These are phyloP conservation scores for Plebejus argus DNA, from an alignment of 2,888 invertebrate species.

Conservation along the genomic window DNA sequence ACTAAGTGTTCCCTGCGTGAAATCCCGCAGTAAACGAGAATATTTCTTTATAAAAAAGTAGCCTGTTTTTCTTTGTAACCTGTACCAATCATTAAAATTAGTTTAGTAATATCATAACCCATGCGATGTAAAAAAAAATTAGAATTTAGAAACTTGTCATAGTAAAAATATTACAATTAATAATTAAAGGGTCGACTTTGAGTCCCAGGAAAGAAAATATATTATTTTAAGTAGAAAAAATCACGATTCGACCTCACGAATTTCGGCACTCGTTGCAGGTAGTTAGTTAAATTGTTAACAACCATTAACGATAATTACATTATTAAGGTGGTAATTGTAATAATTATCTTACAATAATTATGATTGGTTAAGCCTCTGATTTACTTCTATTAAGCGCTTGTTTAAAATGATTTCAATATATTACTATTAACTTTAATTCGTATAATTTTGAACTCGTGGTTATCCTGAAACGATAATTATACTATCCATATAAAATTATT, in stretches of 20 bases:
- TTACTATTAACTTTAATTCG: background rate
- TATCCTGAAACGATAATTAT: background rate
- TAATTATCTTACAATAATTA: conserved; percentile 11
- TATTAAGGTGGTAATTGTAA: background rate
- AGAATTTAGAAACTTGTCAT: no score
- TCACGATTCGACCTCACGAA: background rate
- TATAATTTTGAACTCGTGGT: background rate
- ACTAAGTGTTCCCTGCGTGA: no score
- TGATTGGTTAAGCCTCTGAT: conserved; percentile 1
- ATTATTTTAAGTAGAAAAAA: no score
- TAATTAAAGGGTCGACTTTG: no score
- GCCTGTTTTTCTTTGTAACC: no score
- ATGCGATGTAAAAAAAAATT: no score
- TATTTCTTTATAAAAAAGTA: no score
- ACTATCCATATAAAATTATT: background rate
- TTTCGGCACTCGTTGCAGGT: background rate
- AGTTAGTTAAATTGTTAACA: background rate
- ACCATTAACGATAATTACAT: background rate
- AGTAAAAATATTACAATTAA: no score
- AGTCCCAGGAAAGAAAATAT: no score
- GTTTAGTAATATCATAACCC: no score
- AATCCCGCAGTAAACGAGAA: no score
- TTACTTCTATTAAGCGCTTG: background rate
- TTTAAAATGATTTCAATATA: background rate
- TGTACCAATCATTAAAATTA: no score